Base-by-base conservation (phyloP, 1,140 invertebrate species). In the Drosophila arizonae region DNA sequence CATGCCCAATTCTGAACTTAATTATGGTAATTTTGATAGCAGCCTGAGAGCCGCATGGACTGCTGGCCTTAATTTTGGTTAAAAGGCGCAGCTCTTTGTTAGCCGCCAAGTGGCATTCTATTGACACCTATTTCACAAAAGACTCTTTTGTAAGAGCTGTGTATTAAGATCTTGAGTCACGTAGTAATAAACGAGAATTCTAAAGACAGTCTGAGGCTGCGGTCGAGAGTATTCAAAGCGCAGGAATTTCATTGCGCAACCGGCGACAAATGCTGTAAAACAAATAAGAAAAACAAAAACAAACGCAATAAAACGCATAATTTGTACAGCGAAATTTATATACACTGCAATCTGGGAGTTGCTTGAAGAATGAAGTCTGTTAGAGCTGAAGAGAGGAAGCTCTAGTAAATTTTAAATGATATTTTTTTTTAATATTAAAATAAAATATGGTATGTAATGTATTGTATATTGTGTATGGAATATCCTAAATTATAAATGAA, bases 211-310 rank as follows among this genome's bases (percentile, higher is more conserved):
- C 48, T 60, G 52, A 45, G 52, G 68, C 65, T 62, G 70, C 54
- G 56, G 64, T 17, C 68, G 76, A 41, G 39, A 55, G 52, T 73
- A 86, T 75, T 75, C 70, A 77, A 63, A 72, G 48, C 45, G 61
- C 56, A 73, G 79, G 65, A 82, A 82, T 79, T 79, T 61, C 72
- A 78, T 79, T 81, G 68, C 79, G 61, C 78, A 81, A 87, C 41
- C 57, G 58, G 46, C 64, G 71, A 68, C 17, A 67, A 76, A 55
- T 55, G 62, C 21, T 36, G 50, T 41, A 63, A 45, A 72, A 60
- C 13, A 33, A 10, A 21, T 24, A 15, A 33, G 9, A 39, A 62
- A 39, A 54, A 24, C 21, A 24, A 24, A 24, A 24, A n/a, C 28
- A 39, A 55, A 46, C 41, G 43, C 5, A 5, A n/a, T n/a, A 15